Percentiles rank a stretch among this genome's conserved stretches.
phyloP scores from a whole-genome alignment of 2,888 invertebrate genomes.

The Aspidapion aeneum region DNA sequence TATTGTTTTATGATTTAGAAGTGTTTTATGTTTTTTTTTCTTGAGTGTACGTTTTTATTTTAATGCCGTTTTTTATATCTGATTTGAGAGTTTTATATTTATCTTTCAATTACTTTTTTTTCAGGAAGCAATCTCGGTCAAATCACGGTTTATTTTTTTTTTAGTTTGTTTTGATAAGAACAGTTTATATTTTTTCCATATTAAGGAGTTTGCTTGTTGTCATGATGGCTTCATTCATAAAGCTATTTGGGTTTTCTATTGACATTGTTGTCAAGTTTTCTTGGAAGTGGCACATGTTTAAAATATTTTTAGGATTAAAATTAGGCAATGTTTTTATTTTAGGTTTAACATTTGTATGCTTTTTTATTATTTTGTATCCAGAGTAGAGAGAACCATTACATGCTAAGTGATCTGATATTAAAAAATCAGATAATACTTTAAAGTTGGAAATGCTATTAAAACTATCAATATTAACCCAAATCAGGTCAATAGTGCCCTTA shows the following conservation, averaged over 20 bases:
- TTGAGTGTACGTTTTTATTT: neutral
- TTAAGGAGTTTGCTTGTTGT: neutral
- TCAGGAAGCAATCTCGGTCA: neutral
- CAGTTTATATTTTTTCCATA: neutral
- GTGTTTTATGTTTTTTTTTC: neutral
- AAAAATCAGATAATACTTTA: too few relatives aligned
- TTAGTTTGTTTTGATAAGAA: neutral
- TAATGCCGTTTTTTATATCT: neutral
- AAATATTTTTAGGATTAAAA: too few relatives aligned
- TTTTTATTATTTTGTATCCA: too few relatives aligned
- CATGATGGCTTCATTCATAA: neutral
- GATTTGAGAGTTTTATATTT: neutral
- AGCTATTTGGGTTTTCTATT: neutral
- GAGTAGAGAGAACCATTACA: too few relatives aligned
- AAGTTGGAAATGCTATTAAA: neutral
- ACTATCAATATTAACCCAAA: neutral
- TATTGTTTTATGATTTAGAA: neutral
- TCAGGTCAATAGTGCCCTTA: neutral
- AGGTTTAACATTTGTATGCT: too few relatives aligned
- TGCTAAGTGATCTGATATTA: too few relatives aligned
- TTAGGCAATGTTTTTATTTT: too few relatives aligned
- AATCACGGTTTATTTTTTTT: neutral
- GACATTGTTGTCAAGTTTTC: neutral
- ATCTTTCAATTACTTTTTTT: neutral
- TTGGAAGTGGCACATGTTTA: neutral